Evolutionary conservation across 2,797 vertebrate genomes (phyloP), one percentile per base, ranked within the genome.

Genomic region (Hipposideros larvatus): DNA sequence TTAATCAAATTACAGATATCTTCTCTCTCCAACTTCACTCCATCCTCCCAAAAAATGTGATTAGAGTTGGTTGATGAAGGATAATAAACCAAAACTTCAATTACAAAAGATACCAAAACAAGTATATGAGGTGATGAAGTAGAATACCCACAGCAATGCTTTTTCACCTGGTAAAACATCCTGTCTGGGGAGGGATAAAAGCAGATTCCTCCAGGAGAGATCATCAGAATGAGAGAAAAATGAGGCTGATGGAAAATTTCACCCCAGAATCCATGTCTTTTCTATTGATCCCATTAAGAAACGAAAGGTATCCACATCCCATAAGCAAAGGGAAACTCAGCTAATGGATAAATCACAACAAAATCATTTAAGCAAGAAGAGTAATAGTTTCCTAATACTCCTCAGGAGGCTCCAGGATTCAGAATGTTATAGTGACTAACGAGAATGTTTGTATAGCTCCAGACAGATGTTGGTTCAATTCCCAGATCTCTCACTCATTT

Each of bases 301-400:
- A 59, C 43, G 8, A 83, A 57, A 71, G 8, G 6, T 84, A 84
- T 79, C 31, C 63, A 80, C 28, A 92, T 43, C 48, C n/a, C 66
- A 77, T 66, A 88, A 93, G 28, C 43, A 91, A 92, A 84, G 21
- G 26, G 53, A 74, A 85, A 15, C n/a, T 75, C 37, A 59, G 53
- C 11, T 63, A 68, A 51, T 77, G 37, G 24, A 51, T 75, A 51
- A 90, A 93, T 88, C n/a, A 75, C 22, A 94, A 71, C 75, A 66
- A 94, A 96, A 93, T 93, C 13, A 96, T 84, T 83, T 87, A n/a
- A 93, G n/a, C 16, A 87, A 4, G 15, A 89, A 73, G 26, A 82
- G 4, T 78, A 71, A 71, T 86, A 2, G 0, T 71, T 77, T 71
- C 48, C 28, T 91, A 18, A 68, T 63, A 46, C 31, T 79, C 34